Percentiles rank a stretch among this genome's conserved stretches.
These are phyloP conservation scores for Aleiodes testaceus DNA, from an alignment of 2,888 invertebrate species.

Conservation along the genomic window DNA sequence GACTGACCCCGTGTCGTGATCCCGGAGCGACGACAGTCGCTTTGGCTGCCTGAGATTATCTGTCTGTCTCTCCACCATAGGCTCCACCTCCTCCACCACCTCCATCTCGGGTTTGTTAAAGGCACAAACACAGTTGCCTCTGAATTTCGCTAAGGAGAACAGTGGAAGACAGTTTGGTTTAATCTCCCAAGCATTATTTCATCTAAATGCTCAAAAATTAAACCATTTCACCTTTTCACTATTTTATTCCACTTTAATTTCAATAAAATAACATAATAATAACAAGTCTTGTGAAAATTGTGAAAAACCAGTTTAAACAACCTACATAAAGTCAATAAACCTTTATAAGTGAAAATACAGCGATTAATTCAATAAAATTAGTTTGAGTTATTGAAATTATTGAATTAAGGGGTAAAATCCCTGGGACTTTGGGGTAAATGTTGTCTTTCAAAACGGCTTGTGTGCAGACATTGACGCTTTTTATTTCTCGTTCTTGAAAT, in stretches of 20 bases:
- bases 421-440: too few species aligned
- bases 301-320: conserved; percentile 8
- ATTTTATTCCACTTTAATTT: too few species aligned
- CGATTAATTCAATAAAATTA: too few species aligned
- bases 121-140: conserved; percentile 6
- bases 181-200: background rate
- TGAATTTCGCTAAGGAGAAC: background rate
- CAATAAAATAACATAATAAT: too few species aligned
- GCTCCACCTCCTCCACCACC: conserved; percentile 7
- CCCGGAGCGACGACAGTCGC: conserved; percentile 40
- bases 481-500: conserved; percentile 60
- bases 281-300: conserved; percentile 6
- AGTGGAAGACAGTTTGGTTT: conserved; percentile 4
- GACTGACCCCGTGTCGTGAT: conserved; percentile 40
- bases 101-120: conserved; percentile 14
- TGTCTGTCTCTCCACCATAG: conserved; percentile 9
- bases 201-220: too few species aligned
- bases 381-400: too few species aligned
- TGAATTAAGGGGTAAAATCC: too few species aligned
- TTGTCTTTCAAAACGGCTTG: background rate
- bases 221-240: too few species aligned
- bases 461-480: conserved; percentile 18
- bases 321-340: background rate
- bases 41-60: conserved; percentile 22
- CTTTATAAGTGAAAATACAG: background rate